Conservation (phyloP, 1,140 invertebrate species). For the Palaemon carinicauda region DNA sequence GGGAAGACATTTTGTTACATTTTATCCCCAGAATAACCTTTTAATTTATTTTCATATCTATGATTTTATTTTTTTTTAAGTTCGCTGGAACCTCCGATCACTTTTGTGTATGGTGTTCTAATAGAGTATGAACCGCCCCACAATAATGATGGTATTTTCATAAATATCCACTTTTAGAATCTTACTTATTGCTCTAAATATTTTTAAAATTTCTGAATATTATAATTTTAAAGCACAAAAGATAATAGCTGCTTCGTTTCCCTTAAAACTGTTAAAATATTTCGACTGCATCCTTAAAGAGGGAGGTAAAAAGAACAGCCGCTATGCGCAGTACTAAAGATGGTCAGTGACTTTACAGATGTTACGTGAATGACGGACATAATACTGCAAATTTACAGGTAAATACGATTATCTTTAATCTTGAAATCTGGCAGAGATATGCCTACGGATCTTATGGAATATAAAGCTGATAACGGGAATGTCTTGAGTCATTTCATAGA, state of each 20-base stretch:
- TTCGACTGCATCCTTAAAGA: background rate
- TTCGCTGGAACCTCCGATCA: background rate
- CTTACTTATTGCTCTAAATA: no score
- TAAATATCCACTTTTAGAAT: background rate
- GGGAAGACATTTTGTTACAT: background rate
- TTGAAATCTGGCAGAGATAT: background rate
- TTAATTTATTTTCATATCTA: no score
- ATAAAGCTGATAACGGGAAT: background rate
- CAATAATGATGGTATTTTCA: background rate
- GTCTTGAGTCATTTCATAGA: background rate
- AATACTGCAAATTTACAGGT: conserved; percentile 42
- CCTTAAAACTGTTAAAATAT: background rate
- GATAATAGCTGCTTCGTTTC: background rate
- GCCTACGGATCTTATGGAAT: background rate
- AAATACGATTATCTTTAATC: background rate
- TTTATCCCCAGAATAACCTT: background rate
- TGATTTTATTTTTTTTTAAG: background rate
- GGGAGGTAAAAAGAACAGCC: conserved; percentile 42
- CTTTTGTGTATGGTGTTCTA: conserved; percentile 26
- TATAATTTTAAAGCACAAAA: background rate
- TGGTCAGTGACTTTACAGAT: conserved; percentile 54
- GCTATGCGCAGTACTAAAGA: conserved; percentile 53
- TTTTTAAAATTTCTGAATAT: background rate
- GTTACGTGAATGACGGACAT: conserved; percentile 39
- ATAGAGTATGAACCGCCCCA: background rate